Evolutionary conservation across 2,888 invertebrate genomes (phyloP).

Genomic region (Tetragnatha montana): DNA sequence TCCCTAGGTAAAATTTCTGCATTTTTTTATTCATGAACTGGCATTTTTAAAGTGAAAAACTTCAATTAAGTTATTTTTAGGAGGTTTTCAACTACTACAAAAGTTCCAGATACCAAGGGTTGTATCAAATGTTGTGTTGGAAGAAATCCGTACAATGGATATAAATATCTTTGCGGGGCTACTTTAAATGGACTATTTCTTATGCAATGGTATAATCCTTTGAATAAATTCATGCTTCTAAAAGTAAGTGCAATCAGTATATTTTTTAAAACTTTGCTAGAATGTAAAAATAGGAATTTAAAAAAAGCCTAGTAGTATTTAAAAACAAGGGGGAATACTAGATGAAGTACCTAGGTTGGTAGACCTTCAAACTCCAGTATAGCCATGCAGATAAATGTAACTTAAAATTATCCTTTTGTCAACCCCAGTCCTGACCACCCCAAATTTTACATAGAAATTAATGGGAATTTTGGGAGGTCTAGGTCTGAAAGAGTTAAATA

Average conservation of each 20-base stretch:
- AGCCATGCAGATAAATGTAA: no score
- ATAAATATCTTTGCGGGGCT: conserved; percentile 97
- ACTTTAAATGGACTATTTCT: conserved; percentile 92
- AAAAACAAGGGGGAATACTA: no score
- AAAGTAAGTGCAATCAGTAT: conserved; percentile 77
- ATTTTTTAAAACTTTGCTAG: no score
- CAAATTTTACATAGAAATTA: no score
- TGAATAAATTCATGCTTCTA: conserved; percentile 91
- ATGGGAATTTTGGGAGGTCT: no score
- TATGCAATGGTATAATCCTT: conserved; percentile 97
- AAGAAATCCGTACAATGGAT: conserved; percentile 97
- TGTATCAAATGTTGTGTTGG: conserved; percentile 95
- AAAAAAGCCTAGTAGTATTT: no score
- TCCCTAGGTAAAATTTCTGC: conserved; percentile 80
- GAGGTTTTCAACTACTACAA: conserved; percentile 91
- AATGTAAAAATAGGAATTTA: no score
- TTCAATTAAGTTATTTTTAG: conserved; percentile 69
- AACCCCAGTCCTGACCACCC: no score
- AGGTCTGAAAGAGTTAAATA: no score
- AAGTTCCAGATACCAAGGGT: conserved; percentile 93
- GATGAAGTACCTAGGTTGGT: no score
- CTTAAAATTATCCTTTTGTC: no score
- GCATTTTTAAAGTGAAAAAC: not conserved
- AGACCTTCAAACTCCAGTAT: no score
- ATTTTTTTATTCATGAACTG: not conserved